Conservation (phyloP, 2,797 vertebrate genomes). For the Neostethus bicornis region DNA sequence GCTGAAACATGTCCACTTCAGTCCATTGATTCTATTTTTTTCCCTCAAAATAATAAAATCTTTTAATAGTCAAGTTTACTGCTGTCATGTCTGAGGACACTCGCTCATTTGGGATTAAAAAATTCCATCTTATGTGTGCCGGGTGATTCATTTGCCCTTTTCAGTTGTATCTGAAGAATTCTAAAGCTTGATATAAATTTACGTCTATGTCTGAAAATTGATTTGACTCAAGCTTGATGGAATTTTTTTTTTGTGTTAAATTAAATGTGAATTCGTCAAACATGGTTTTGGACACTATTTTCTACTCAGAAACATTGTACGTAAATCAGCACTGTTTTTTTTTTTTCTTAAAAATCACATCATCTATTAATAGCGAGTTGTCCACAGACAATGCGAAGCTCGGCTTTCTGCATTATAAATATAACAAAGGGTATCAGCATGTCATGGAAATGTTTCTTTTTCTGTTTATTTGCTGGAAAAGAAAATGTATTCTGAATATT, state of each 20-base stretch:
- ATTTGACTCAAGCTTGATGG: background rate
- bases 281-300: slow-evolving; percentile 16
- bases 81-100: slow-evolving; percentile 6
- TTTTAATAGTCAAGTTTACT: background rate
- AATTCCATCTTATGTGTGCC: slow-evolving; percentile 17
- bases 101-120: slow-evolving; percentile 6
- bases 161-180: slow-evolving; percentile 16
- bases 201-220: background rate
- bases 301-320: slow-evolving; percentile 18
- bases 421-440: background rate
- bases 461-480: background rate
- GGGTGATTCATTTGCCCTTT: slow-evolving; percentile 23
- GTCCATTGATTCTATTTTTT: background rate
- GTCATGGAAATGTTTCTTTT: background rate
- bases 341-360: background rate
- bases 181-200: background rate
- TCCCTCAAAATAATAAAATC: background rate
- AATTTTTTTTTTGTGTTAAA: background rate
- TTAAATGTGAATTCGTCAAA: background rate
- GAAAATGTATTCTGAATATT: background rate
- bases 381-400: background rate
- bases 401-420: slow-evolving; percentile 7
- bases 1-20: slow-evolving; percentile 14
- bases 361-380: slow-evolving; percentile 4
- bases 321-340: background rate